A percentile compares a stretch with the other conserved stretches of the same genome.
phyloP scores from a whole-genome alignment of 92 coral and sea anemone species.

The Actinostola sp. region DNA sequence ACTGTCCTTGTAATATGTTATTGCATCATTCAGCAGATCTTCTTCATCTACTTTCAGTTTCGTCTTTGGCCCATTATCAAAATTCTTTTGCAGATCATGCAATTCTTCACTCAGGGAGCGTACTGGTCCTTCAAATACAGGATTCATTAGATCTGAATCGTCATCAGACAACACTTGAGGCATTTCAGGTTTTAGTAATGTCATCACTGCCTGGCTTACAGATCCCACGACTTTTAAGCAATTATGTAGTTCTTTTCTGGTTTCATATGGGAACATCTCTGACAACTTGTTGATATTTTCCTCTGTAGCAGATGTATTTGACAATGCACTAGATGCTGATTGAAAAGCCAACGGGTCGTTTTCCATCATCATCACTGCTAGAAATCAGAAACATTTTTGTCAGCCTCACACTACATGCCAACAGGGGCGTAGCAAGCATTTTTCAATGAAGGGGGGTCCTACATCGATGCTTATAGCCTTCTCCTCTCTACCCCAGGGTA shows the following conservation, averaged over 20 bases:
- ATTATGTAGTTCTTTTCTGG: constrained; percentile 46
- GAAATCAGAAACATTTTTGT: too few species aligned
- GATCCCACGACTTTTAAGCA: constrained; percentile 61
- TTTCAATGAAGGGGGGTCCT: too few species aligned
- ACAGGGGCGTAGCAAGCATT: too few species aligned
- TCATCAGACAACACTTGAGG: constrained; percentile 32
- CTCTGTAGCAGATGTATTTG: constrained; percentile 41
- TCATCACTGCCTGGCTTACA: constrained; percentile 50
- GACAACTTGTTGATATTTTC: constrained; percentile 60
- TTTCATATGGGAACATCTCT: constrained; percentile 71
- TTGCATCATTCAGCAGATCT: constrained; percentile 72
- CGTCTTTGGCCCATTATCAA: constrained; percentile 55
- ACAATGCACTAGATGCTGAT: too few species aligned
- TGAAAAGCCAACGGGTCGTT: too few species aligned
- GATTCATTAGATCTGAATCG: constrained; percentile 12
- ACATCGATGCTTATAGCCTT: too few species aligned
- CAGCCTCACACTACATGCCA: too few species aligned
- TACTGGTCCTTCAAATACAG: constrained; percentile 30
- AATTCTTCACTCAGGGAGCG: constrained; percentile 58
- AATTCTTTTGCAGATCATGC: constrained; percentile 54
- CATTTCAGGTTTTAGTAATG: constrained; percentile 43
- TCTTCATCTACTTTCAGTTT: constrained; percentile 56
- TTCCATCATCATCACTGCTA: too few species aligned
- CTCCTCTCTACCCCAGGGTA: too few species aligned
- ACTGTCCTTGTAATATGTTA: constrained; percentile 57